Conservation (phyloP, 2,113 vertebrate genomes). For the Clarias gariepinus region DNA sequence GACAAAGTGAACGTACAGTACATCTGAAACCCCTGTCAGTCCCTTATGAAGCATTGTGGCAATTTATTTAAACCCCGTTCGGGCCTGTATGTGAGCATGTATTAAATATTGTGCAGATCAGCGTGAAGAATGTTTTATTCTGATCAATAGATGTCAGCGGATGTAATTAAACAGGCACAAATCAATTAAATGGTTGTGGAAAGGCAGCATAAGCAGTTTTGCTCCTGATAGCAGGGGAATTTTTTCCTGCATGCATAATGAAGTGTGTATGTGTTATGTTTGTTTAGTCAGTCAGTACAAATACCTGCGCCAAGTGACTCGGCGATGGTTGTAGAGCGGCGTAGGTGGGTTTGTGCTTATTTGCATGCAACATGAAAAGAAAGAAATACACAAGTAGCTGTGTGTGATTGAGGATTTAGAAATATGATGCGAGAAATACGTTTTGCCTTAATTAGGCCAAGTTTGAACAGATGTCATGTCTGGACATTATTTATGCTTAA, state of each 20-base stretch:
- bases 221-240: conserved; percentile 13
- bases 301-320: conserved; percentile 28
- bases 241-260: conserved; percentile 40
- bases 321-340: conserved; percentile 12
- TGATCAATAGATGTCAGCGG: conserved; percentile 21
- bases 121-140: conserved; percentile 10
- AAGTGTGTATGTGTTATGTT: conserved; percentile 18
- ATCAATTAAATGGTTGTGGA: conserved; percentile 42
- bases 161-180: conserved; percentile 46
- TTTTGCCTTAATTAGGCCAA: neutral
- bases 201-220: conserved; percentile 12
- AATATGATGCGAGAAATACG: neutral
- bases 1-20: too few relatives aligned
- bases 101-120: conserved; percentile 22
- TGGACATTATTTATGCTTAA: neutral
- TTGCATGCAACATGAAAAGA: conserved; percentile 10
- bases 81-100: neutral
- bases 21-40: too few relatives aligned
- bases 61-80: neutral
- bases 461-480: neutral
- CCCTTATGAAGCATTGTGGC: neutral
- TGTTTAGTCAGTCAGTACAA: conserved; percentile 28
- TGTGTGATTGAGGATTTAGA: neutral
- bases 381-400: neutral
- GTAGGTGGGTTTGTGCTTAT: neutral